Percentiles rank a stretch among this genome's conserved stretches.
Evolutionary conservation across 30 jellyfish, hydroid and myxozoan species (phyloP).

Genomic region (Nemopilema nomurai): DNA sequence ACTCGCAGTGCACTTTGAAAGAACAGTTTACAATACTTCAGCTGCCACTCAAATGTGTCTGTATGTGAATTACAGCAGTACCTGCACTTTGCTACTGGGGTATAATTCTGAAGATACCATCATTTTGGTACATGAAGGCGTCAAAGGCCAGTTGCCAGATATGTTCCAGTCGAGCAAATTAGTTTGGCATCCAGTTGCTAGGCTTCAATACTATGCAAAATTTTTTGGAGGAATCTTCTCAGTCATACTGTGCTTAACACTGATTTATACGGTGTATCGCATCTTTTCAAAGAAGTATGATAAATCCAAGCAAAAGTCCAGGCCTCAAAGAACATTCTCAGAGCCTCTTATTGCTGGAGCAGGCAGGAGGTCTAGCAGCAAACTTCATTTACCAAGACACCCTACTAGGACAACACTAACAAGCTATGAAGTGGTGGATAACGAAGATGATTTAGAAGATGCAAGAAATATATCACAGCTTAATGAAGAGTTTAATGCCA

Average conservation of each 20-base stretch:
- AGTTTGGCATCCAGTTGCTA: constrained; percentile 47
- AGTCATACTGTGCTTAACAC: constrained; percentile 32
- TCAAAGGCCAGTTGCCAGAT: constrained; percentile 13
- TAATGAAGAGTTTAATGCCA: constrained; percentile 50
- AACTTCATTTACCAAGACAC: constrained; percentile 20
- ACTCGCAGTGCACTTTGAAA: constrained; percentile 47
- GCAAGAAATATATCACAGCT: not conserved
- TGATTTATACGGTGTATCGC: constrained; percentile 64
- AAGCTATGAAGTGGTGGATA: constrained; percentile 40
- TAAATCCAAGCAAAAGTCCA: not conserved
- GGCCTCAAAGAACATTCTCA: not conserved
- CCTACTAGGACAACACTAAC: constrained; percentile 46
- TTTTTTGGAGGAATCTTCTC: constrained; percentile 75
- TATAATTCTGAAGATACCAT: constrained; percentile 63
- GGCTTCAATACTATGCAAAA: constrained; percentile 47
- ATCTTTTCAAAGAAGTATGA: constrained; percentile 16
- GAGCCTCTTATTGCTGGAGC: not conserved
- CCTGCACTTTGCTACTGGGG: constrained; percentile 60
- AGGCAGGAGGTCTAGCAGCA: not conserved
- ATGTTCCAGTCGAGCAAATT: constrained; percentile 47
- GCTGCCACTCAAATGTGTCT: constrained; percentile 40
- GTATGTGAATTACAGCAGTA: not conserved
- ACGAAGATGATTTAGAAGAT: constrained; percentile 25
- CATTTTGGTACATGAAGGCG: constrained; percentile 41
- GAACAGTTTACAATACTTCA: constrained; percentile 69